Evolutionary conservation across 2,888 invertebrate genomes (phyloP), one percentile per base, ranked within the genome.

Genomic region (Aphidoletes aphidimyza): DNA sequence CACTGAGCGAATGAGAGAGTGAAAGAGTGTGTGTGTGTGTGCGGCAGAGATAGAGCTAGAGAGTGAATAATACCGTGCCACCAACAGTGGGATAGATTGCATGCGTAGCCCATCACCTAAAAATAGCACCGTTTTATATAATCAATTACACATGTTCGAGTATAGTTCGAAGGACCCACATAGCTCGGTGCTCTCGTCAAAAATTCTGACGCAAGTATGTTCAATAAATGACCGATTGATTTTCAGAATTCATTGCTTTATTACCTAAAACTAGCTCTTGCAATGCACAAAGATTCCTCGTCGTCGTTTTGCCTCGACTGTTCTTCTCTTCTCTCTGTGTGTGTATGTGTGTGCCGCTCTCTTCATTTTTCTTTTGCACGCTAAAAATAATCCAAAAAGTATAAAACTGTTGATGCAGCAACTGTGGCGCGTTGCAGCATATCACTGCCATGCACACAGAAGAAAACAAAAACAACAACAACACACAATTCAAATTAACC

Each of bases 111-210:
- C 69, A 69, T 69, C 26, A 30, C 30, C 26, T 54, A 54, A 54
- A 54, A 11, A 54, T 54, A 54, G 26, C 30, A 69, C 42, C 14
- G 42, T 14, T 30, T 69, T 69, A 69, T 69, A 69, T 69, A 69
- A 69, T 69, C 30, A 26, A 69, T 30, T 26, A n/a, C n/a, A n/a
- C n/a, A n/a, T 69, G 22, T 54, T 26, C 3, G 17, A 11, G 17
- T 69, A n/a, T n/a, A n/a, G n/a, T n/a, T n/a, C n/a, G 69, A 69
- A 69, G 69, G 69, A 54, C 69, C 34, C 49, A 49, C 49, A 42
- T 11, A 49, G 54, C 54, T 54, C 2, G n/a, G 26, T 47, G 47
- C 17, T 6, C 54, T 54, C 54, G 26, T 54, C 54, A 54, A 54
- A 54, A 17, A 11, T 49, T 54, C 30, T 69, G 69, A 69, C 30